phyloP scores from a whole-genome alignment of 1,140 invertebrate species.

The Phocides pigmalion region DNA sequence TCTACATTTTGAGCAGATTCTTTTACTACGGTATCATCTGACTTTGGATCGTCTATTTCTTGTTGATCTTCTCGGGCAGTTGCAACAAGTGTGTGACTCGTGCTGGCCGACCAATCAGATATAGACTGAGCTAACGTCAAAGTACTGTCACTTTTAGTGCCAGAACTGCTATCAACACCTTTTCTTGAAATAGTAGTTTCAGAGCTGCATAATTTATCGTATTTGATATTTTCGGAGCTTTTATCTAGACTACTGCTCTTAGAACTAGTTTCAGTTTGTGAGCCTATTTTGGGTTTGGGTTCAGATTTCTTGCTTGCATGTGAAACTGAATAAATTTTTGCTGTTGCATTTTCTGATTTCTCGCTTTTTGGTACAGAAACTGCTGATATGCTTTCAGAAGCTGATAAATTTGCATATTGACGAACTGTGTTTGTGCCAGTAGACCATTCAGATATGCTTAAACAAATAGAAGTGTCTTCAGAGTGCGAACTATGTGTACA shows the following conservation, averaged over 20 bases:
- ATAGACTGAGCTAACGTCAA: slow-evolving; percentile 85
- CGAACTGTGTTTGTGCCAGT: slow-evolving; percentile 92
- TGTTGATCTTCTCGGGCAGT: slow-evolving; percentile 78
- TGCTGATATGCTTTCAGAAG: slow-evolving; percentile 85
- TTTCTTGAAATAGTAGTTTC: slow-evolving; percentile 83
- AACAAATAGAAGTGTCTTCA: slow-evolving; percentile 92
- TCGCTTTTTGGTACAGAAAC: slow-evolving; percentile 87
- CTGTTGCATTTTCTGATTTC: slow-evolving; percentile 83
- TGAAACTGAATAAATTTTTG: slow-evolving; percentile 74
- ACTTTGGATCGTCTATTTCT: slow-evolving; percentile 58
- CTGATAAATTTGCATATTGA: slow-evolving; percentile 89
- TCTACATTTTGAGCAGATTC: slow-evolving; percentile 45
- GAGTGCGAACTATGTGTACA: slow-evolving; percentile 91
- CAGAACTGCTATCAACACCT: slow-evolving; percentile 82
- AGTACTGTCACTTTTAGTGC: slow-evolving; percentile 86
- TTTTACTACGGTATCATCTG: slow-evolving; percentile 56
- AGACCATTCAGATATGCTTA: slow-evolving; percentile 93
- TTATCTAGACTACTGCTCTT: slow-evolving; percentile 82
- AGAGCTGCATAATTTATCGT: slow-evolving; percentile 85
- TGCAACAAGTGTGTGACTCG: slow-evolving; percentile 84
- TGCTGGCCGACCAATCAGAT: slow-evolving; percentile 86
- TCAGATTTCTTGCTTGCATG: slow-evolving; percentile 75
- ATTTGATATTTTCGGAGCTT: slow-evolving; percentile 80
- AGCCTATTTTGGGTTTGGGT: slow-evolving; percentile 67
- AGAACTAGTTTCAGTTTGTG: slow-evolving; percentile 72